These are phyloP conservation scores for Asobara japonica DNA, from an alignment of 1,140 invertebrate genomes.

Conservation along the genomic window DNA sequence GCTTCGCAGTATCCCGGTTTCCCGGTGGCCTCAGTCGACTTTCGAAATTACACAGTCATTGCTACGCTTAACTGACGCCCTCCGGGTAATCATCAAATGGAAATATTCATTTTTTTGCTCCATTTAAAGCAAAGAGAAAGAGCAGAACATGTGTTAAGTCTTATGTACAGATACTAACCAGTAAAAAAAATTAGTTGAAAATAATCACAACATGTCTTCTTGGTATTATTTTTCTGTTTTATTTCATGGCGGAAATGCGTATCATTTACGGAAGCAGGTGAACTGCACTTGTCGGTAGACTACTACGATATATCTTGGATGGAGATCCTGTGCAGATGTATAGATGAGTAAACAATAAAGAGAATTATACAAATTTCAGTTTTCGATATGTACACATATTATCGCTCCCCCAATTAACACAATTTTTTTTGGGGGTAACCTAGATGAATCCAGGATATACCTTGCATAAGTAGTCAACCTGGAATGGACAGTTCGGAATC, in stretches of 20 bases:
- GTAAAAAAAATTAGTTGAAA: not conserved
- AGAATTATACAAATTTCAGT: not conserved
- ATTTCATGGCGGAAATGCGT: not conserved
- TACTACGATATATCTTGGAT: not conserved
- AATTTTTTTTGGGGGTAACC: too few relatives aligned
- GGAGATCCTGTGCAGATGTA: not conserved
- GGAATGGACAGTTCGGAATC: too few relatives aligned
- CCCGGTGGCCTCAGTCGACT: slow-evolving; percentile 32
- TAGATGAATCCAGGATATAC: too few relatives aligned
- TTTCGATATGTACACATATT: too few relatives aligned
- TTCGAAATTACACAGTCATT: slow-evolving; percentile 34
- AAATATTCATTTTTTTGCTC: slow-evolving; percentile 2
- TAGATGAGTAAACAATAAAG: not conserved
- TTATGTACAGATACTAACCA: not conserved
- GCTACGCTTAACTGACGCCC: slow-evolving; percentile 2
- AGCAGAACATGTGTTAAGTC: not conserved
- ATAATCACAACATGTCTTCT: not conserved
- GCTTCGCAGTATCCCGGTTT: slow-evolving; percentile 33
- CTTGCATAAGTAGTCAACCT: too few relatives aligned
- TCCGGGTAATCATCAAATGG: slow-evolving; percentile 11
- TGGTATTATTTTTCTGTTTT: not conserved
- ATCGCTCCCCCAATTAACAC: too few relatives aligned
- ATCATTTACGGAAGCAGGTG: not conserved
- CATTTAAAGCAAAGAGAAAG: not conserved
- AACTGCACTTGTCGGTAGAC: not conserved